A percentile compares a stretch with the other conserved stretches of the same genome.
Evolutionary conservation across 2,797 vertebrate species (phyloP).

Genomic region (Pseudochirops cupreus): DNA sequence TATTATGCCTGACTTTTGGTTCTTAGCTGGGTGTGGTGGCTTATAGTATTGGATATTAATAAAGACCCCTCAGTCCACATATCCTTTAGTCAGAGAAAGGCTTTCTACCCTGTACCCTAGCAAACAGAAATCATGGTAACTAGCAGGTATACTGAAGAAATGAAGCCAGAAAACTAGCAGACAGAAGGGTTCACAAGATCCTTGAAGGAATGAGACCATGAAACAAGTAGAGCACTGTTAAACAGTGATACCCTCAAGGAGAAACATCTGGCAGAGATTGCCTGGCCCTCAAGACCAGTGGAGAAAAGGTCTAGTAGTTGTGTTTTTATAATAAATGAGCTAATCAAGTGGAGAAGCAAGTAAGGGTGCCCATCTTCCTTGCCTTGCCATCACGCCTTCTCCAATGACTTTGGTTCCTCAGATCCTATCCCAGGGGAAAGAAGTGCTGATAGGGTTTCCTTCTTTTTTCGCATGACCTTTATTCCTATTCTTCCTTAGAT

Average conservation of each 20-base stretch:
- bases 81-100: neutral
- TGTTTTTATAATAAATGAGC: neutral
- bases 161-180: neutral
- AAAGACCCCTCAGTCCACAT: neutral
- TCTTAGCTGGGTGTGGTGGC: neutral
- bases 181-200: neutral
- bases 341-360: neutral
- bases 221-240: neutral
- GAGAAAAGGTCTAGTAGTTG: neutral
- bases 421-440: neutral
- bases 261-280: neutral
- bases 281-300: neutral
- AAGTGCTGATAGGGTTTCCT: neutral
- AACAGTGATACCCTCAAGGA: neutral
- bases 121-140: neutral
- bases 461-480: neutral
- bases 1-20: neutral
- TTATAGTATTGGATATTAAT: neutral
- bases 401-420: neutral
- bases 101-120: neutral
- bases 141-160: neutral
- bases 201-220: neutral
- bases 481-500: neutral
- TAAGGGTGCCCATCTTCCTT: neutral
- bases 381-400: neutral